phyloP scores from a whole-genome alignment of 1,140 invertebrate species.

The Portunus trituberculatus region DNA sequence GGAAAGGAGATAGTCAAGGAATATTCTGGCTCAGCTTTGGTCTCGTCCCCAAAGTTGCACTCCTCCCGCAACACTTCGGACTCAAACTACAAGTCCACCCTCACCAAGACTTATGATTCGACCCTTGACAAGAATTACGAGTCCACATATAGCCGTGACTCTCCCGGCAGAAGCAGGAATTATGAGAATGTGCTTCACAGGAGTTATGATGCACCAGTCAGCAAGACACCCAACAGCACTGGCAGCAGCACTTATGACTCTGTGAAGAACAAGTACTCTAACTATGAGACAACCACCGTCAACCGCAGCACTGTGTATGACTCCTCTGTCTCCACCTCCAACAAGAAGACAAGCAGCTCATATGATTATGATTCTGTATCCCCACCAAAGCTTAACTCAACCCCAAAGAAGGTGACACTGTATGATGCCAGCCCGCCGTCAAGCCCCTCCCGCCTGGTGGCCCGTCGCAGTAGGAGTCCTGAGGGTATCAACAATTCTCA shows the following conservation, averaged over 20 bases:
- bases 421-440: constrained; percentile 51
- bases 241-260: constrained; percentile 55
- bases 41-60: constrained; percentile 59
- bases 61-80: constrained; percentile 65
- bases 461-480: constrained; percentile 42
- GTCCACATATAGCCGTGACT: neutral
- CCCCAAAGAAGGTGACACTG: constrained; percentile 53
- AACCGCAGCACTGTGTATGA: constrained; percentile 66
- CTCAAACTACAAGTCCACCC: constrained; percentile 59
- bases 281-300: constrained; percentile 57
- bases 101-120: constrained; percentile 54
- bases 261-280: constrained; percentile 64
- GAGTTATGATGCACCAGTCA: constrained; percentile 3
- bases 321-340: neutral
- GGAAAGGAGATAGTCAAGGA: constrained; percentile 71
- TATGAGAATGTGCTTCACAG: constrained; percentile 35
- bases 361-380: constrained; percentile 56
- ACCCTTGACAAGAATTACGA: constrained; percentile 52
- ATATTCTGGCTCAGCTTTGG: constrained; percentile 64
- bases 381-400: constrained; percentile 54
- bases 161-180: neutral
- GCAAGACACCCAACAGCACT: constrained; percentile 34
- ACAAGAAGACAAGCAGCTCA: constrained; percentile 38
- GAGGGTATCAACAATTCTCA: neutral
- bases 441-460: constrained; percentile 50